phyloP scores from a whole-genome alignment of 2,888 invertebrate species.

The Eumacrocentrus americanus region DNA sequence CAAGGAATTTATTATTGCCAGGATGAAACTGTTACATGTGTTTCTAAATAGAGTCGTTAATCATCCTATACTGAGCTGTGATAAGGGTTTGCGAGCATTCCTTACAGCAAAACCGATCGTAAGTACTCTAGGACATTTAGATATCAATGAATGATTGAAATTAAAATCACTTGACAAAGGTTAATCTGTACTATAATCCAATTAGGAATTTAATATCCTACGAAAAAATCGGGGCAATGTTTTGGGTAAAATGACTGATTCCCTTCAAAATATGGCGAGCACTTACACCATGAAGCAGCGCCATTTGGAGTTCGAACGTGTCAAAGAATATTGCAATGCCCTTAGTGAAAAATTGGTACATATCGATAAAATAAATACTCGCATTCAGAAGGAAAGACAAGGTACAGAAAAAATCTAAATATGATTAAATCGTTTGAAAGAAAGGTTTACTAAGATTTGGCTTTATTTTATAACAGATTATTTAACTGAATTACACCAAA shows the following conservation, averaged over 20 bases:
- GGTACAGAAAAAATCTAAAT: constrained; percentile 50
- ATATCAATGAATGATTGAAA: constrained; percentile 1
- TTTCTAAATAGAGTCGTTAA: constrained; percentile 71
- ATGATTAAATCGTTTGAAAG: constrained; percentile 15
- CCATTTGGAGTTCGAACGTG: constrained; percentile 69
- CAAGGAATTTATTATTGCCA: constrained; percentile 71
- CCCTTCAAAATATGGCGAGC: constrained; percentile 65
- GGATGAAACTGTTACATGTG: constrained; percentile 71
- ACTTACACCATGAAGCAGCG: constrained; percentile 66
- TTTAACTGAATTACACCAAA: constrained; percentile 65
- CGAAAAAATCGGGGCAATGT: constrained; percentile 68
- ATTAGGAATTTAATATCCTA: constrained; percentile 69
- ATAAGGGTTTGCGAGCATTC: constrained; percentile 70
- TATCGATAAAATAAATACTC: constrained; percentile 70
- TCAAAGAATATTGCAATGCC: constrained; percentile 67
- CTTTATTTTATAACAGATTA: constrained; percentile 60
- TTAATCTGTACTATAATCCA: constrained; percentile 20
- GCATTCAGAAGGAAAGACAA: constrained; percentile 70
- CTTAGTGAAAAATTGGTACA: constrained; percentile 69
- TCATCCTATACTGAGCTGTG: constrained; percentile 73
- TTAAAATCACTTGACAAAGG: background rate
- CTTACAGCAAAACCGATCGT: constrained; percentile 71
- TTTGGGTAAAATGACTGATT: constrained; percentile 66
- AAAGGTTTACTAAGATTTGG: background rate
- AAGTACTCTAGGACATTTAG: constrained; percentile 45